Conservation (phyloP, 2,888 invertebrate species). For the Halocaridina rubra region DNA sequence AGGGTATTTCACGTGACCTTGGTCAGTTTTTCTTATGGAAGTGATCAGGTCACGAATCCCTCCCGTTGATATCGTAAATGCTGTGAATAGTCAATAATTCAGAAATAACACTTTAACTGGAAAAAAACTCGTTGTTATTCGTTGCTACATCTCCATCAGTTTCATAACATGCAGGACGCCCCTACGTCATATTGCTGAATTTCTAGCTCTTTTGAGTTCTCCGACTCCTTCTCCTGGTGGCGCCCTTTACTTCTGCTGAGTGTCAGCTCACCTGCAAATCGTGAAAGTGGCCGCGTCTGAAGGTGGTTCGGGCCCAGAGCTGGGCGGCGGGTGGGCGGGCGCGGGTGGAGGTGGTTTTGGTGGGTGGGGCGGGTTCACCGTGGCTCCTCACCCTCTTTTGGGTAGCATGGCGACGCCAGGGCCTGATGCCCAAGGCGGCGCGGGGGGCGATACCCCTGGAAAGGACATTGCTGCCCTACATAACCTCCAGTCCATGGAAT, state of each 20-base stretch:
- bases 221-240: not conserved
- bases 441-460: constrained; percentile 52
- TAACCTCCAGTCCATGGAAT: constrained; percentile 89
- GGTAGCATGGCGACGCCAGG: constrained; percentile 62
- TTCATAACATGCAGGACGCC: constrained; percentile 35
- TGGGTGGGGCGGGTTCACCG: constrained; percentile 50
- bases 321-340: constrained; percentile 57
- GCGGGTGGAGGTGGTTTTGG: constrained; percentile 45
- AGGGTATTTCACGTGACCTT: too few relatives aligned
- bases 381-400: constrained; percentile 57
- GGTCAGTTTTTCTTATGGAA: too few relatives aligned
- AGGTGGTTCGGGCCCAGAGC: constrained; percentile 51
- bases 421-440: constrained; percentile 57
- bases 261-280: not conserved
- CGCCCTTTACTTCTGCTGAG: not conserved
- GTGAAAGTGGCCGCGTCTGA: constrained; percentile 57
- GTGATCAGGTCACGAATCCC: too few relatives aligned
- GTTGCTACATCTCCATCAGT: too few relatives aligned
- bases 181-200: constrained; percentile 1
- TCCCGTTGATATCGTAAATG: too few relatives aligned
- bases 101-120: too few relatives aligned
- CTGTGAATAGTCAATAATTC: too few relatives aligned
- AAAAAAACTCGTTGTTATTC: too few relatives aligned
- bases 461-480: constrained; percentile 55
- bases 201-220: constrained; percentile 20